Conservation (phyloP, 2,888 invertebrate species). For the Ophonus ardosiacus region DNA sequence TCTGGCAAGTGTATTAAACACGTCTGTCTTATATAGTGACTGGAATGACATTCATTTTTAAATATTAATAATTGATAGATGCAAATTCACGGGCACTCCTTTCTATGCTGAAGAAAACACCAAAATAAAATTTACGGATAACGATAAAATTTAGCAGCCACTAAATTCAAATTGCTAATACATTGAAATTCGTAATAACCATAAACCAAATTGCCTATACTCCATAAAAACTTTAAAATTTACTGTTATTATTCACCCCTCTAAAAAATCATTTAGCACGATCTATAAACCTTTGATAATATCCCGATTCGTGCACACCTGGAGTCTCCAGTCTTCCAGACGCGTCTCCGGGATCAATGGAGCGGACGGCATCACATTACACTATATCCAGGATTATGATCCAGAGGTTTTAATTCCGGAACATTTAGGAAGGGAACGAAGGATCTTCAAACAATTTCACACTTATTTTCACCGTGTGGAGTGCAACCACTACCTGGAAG, state of each 20-base stretch:
- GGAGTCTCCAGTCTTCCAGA: neutral
- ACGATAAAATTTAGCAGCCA: neutral
- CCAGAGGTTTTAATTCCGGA: constrained; percentile 54
- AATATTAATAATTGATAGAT: too few relatives aligned
- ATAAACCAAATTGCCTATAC: neutral
- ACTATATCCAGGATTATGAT: constrained; percentile 52
- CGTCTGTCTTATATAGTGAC: too few relatives aligned
- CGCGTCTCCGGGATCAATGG: constrained; percentile 46
- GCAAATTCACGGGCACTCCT: too few relatives aligned
- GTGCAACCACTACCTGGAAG: neutral
- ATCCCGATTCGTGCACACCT: neutral
- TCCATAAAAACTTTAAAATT: neutral
- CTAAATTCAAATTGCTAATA: neutral
- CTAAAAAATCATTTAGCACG: constrained; percentile 49
- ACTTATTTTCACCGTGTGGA: constrained; percentile 69
- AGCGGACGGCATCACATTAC: constrained; percentile 49
- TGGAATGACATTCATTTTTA: too few relatives aligned
- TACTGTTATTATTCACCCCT: constrained; percentile 20
- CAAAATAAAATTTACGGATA: neutral
- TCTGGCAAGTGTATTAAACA: too few relatives aligned
- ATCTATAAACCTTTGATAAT: constrained; percentile 47
- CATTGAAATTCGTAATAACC: neutral
- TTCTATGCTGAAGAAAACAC: too few relatives aligned
- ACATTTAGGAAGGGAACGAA: constrained; percentile 30
- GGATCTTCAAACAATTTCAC: constrained; percentile 73